A percentile compares a stretch with the other conserved stretches of the same genome.
These are phyloP conservation scores for Alca torda DNA, from an alignment of 2,797 vertebrate genomes.

Conservation along the genomic window DNA sequence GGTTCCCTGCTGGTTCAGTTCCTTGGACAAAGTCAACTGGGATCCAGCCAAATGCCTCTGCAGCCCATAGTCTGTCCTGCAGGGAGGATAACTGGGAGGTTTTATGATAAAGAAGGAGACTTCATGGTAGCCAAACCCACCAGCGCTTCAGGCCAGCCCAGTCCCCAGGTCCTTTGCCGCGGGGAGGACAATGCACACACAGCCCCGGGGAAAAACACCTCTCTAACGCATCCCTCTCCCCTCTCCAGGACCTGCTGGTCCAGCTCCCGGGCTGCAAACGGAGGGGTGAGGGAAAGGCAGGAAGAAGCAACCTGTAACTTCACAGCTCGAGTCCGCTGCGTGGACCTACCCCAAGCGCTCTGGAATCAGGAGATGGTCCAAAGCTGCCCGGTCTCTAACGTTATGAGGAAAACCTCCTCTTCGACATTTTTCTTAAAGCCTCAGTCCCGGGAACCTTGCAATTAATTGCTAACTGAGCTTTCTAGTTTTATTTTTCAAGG, in stretches of 20 bases:
- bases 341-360: not conserved
- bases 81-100: not conserved
- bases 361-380: not conserved
- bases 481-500: not conserved
- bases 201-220: fast-evolving
- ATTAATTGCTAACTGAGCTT: not conserved
- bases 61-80: not conserved
- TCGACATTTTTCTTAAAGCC: not conserved
- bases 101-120: not conserved
- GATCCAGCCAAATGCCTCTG: not conserved
- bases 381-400: not conserved
- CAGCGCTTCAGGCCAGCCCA: not conserved
- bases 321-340: fast-evolving
- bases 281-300: not conserved
- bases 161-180: not conserved
- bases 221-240: not conserved
- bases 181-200: fast-evolving
- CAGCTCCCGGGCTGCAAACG: not conserved
- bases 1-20: not conserved
- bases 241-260: not conserved
- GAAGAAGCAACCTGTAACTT: not conserved
- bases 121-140: not conserved
- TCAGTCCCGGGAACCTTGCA: not conserved
- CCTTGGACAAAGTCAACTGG: not conserved
- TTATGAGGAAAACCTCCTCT: not conserved